Evolutionary conservation across 1,140 invertebrate genomes (phyloP).

Genomic region (Dendroctonus valens): DNA sequence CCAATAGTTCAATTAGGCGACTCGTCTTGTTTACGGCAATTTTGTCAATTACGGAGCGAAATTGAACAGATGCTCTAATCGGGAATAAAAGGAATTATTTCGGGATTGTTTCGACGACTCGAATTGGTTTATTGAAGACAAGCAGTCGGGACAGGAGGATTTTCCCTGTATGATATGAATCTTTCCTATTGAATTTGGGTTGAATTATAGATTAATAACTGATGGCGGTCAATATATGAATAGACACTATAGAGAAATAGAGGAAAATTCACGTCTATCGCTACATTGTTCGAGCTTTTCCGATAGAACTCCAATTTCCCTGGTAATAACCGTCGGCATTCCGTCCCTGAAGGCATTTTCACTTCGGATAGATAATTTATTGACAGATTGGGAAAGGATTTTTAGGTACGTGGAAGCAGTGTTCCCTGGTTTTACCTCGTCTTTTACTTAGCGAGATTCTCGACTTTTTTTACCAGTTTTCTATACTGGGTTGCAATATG

Average conservation of each 20-base stretch:
- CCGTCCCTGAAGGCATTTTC: conserved; percentile 2
- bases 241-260: too few species aligned
- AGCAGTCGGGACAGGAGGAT: too few species aligned
- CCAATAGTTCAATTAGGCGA: conserved; percentile 18
- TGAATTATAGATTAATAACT: too few species aligned
- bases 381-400: conserved; percentile 13
- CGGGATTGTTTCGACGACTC: too few species aligned
- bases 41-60: conserved; percentile 14
- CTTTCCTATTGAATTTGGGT: too few species aligned
- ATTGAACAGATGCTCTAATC: conserved; percentile 7
- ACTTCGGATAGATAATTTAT: conserved; percentile 10
- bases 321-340: conserved; percentile 11
- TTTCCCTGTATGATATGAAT: too few species aligned
- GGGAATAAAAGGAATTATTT: background rate
- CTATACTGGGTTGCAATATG: too few species aligned
- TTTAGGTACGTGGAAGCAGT: conserved; percentile 11
- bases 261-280: too few species aligned
- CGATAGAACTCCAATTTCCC: conserved; percentile 1
- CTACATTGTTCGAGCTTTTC: background rate
- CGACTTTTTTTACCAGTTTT: too few species aligned
- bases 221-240: too few species aligned
- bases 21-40: conserved; percentile 16
- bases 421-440: background rate
- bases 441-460: too few species aligned
- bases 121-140: too few species aligned